Evolutionary conservation across 1,140 invertebrate species (phyloP).

Genomic region (Ceratosolen fusciceps): DNA sequence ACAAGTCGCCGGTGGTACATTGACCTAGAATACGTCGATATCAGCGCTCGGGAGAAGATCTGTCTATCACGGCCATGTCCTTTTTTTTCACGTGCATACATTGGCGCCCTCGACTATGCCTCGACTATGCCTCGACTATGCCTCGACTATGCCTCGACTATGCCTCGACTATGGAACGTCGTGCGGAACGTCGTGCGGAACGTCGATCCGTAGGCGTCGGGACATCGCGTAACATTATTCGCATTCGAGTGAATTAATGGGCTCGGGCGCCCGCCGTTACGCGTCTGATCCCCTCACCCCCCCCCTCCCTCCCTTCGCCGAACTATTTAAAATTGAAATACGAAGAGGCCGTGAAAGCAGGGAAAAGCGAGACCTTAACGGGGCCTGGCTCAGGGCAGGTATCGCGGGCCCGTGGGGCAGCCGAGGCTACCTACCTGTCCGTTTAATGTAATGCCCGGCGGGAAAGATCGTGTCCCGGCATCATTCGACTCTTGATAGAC

Average conservation of each 20-base stretch:
- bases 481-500: too few relatives aligned
- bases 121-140: too few relatives aligned
- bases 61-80: too few relatives aligned
- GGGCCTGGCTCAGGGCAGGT: neutral
- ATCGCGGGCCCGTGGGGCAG: neutral
- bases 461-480: too few relatives aligned
- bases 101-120: too few relatives aligned
- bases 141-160: too few relatives aligned
- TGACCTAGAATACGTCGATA: slow-evolving; percentile 3
- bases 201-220: neutral
- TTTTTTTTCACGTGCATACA: too few relatives aligned
- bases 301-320: too few relatives aligned
- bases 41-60: neutral
- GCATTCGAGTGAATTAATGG: neutral
- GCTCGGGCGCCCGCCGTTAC: too few relatives aligned
- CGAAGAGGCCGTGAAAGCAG: neutral
- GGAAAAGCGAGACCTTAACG: neutral
- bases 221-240: neutral
- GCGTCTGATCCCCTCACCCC: neutral
- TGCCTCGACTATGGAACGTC: too few relatives aligned
- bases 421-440: neutral
- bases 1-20: neutral
- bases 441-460: neutral
- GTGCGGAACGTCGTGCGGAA: too few relatives aligned
- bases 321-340: slow-evolving; percentile 11